Conservation (phyloP, 2,797 vertebrate genomes). For the Semotilus atromaculatus region DNA sequence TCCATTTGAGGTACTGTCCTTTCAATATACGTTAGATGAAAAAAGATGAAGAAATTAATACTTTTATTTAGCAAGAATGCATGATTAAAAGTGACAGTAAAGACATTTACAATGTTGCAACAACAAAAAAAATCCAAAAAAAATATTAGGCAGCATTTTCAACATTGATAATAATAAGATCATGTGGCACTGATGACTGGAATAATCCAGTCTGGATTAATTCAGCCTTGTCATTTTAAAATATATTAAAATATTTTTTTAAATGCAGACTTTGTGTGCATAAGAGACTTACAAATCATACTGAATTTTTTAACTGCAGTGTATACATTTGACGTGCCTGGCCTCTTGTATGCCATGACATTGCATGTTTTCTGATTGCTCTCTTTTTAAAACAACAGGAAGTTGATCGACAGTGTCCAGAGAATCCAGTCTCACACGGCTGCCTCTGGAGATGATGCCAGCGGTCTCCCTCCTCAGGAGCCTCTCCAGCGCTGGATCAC, state of each 20-base stretch:
- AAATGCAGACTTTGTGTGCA: neutral
- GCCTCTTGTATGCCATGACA: neutral
- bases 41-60: neutral
- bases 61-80: neutral
- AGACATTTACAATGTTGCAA: neutral
- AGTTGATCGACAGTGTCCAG: conserved; percentile 79
- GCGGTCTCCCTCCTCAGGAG: conserved; percentile 87
- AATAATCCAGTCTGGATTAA: neutral
- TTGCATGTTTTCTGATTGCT: neutral
- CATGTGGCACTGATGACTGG: neutral
- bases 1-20: conserved; percentile 83
- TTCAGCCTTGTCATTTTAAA: neutral
- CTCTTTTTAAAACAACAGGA: conserved; percentile 72
- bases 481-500: conserved; percentile 80
- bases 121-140: neutral
- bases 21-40: neutral
- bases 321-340: too few relatives aligned
- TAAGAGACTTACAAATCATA: neutral
- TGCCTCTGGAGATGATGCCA: conserved; percentile 57
- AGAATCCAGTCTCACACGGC: conserved; percentile 75
- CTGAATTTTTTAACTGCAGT: neutral
- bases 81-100: neutral
- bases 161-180: neutral
- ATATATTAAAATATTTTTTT: neutral
- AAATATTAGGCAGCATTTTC: neutral